Conservation (phyloP, 2,113 vertebrate species). For the Loxodonta africana region DNA sequence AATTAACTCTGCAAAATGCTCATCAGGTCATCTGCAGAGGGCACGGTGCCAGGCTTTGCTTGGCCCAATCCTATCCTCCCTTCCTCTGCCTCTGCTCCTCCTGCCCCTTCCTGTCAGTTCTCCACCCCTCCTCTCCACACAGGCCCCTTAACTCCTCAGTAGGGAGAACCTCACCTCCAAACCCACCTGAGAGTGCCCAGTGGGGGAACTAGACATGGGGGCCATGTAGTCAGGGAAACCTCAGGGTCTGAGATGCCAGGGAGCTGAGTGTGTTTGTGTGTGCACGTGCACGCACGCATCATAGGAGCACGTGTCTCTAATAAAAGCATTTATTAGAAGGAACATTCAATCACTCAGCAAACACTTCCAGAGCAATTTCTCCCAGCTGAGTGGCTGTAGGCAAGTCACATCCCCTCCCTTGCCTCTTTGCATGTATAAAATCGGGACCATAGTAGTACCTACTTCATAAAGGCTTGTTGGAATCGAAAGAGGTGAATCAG, state of each 20-base stretch:
- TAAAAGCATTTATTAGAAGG: slow-evolving; percentile 57
- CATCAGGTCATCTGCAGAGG: slow-evolving; percentile 81
- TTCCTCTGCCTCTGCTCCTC: background rate
- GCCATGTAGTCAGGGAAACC: slow-evolving; percentile 61
- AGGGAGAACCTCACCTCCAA: slow-evolving; percentile 37
- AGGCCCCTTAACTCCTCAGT: background rate
- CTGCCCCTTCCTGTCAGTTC: background rate
- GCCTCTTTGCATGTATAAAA: background rate
- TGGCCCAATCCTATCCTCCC: background rate
- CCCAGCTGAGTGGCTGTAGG: background rate
- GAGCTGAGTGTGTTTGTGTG: background rate
- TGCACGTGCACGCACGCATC: background rate
- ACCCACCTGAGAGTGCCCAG: slow-evolving; percentile 7
- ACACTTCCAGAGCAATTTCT: slow-evolving; percentile 26
- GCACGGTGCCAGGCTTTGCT: slow-evolving; percentile 66
- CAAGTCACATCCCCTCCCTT: background rate
- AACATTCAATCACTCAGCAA: slow-evolving; percentile 11
- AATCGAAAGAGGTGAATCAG: background rate
- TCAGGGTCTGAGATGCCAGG: background rate
- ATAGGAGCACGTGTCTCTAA: slow-evolving; percentile 41
- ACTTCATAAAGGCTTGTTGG: background rate
- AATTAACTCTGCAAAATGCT: slow-evolving; percentile 83
- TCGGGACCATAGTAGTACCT: background rate
- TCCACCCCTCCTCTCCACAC: background rate
- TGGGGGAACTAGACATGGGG: slow-evolving; percentile 10